Percentiles rank a stretch among this genome's conserved stretches.
phyloP scores from a whole-genome alignment of 1,140 invertebrate species.

The Drosophila murphyi region DNA sequence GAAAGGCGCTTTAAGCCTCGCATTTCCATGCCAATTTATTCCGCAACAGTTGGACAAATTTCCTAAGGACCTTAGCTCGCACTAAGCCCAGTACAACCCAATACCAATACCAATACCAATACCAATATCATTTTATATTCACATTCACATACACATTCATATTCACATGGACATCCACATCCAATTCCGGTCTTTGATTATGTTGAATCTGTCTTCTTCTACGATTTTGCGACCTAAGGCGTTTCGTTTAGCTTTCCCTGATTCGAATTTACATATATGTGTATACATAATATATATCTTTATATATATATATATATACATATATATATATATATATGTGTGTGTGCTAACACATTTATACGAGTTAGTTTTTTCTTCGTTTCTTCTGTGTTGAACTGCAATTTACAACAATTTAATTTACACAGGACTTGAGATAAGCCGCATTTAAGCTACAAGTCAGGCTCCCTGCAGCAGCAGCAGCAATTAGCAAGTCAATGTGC shows the following conservation, averaged over 20 bases:
- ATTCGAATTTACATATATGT: constrained; percentile 22
- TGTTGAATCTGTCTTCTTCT: constrained; percentile 50
- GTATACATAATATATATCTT: not conserved
- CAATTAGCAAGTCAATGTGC: constrained; percentile 46
- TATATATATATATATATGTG: constrained; percentile 3
- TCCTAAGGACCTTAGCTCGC: constrained; percentile 36
- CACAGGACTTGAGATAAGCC: constrained; percentile 61
- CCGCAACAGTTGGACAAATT: constrained; percentile 77
- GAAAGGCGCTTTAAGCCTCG: constrained; percentile 49
- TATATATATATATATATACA: constrained; percentile 6
- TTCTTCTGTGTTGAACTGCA: constrained; percentile 56
- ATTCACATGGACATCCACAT: constrained; percentile 8
- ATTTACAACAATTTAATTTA: constrained; percentile 77
- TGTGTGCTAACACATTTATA: not conserved
- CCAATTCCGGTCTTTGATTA: constrained; percentile 23
- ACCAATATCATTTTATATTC: not conserved
- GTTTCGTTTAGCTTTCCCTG: constrained; percentile 42
- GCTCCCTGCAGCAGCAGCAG: constrained; percentile 33
- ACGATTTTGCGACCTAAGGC: constrained; percentile 43
- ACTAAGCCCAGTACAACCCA: constrained; percentile 15
- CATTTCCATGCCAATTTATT: constrained; percentile 74
- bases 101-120: constrained; percentile 5
- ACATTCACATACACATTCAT: constrained; percentile 3
- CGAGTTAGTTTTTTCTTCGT: constrained; percentile 44
- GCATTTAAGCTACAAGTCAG: constrained; percentile 37